These are phyloP conservation scores for Psilopogon haemacephalus DNA, from an alignment of 2,113 vertebrate genomes.

Conservation along the genomic window DNA sequence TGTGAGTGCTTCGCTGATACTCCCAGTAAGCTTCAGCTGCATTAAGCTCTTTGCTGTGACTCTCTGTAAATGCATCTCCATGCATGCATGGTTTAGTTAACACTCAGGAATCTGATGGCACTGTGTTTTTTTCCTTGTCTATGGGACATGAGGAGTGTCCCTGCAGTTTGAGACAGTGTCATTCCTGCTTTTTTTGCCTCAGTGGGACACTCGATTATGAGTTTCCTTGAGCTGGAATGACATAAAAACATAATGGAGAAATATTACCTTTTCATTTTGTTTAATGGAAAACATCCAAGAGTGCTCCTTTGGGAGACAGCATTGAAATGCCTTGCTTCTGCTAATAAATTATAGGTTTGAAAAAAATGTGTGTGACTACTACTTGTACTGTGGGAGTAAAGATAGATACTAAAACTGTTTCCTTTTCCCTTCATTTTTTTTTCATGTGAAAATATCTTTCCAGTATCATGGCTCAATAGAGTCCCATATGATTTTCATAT, in stretches of 20 bases:
- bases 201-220: not conserved
- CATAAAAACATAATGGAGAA: slow-evolving; percentile 2
- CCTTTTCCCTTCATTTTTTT: not conserved
- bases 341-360: not conserved
- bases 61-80: not conserved
- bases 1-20: not conserved
- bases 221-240: not conserved
- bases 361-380: not conserved
- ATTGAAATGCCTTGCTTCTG: not conserved
- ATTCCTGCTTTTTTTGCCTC: not conserved
- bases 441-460: not conserved
- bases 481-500: not conserved
- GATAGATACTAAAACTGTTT: not conserved
- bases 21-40: not conserved
- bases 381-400: not conserved
- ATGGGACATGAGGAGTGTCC: not conserved
- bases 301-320: not conserved
- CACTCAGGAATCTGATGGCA: not conserved
- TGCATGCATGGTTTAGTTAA: not conserved
- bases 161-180: not conserved
- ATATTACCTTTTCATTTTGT: not conserved
- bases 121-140: not conserved
- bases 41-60: not conserved
- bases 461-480: not conserved
- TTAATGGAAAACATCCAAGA: not conserved